Conservation (phyloP, 1,140 invertebrate species). For the Trissolcus basalis region DNA sequence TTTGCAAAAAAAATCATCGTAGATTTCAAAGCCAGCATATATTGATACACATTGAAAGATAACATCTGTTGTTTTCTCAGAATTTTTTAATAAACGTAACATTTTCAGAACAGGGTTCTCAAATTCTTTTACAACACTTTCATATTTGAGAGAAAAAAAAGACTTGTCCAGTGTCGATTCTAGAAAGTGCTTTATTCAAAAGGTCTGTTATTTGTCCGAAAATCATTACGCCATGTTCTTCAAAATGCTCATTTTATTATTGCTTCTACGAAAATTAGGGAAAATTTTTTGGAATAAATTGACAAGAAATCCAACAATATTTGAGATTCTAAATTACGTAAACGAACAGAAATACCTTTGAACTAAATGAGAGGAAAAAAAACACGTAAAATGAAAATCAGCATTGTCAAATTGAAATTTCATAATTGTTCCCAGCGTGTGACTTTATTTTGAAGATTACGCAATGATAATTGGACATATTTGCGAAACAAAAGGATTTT, state of each 20-base stretch:
- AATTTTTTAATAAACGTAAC: constrained; percentile 21
- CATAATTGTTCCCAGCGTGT: no score
- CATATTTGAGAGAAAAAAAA: constrained; percentile 16
- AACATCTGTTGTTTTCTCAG: constrained; percentile 18
- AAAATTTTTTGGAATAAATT: no score
- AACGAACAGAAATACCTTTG: no score
- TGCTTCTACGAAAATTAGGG: not conserved
- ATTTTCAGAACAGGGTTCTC: constrained; percentile 12
- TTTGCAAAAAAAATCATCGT: not conserved
- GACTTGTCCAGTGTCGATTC: constrained; percentile 12
- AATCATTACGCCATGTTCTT: constrained; percentile 9
- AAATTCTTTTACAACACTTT: constrained; percentile 26
- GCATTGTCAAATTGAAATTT: no score
- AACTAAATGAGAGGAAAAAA: no score
- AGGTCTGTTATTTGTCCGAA: constrained; percentile 9
- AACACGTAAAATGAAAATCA: no score
- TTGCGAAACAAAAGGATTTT: no score
- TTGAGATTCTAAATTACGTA: no score
- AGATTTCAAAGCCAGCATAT: not conserved
- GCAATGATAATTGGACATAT: not conserved
- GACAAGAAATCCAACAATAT: no score
- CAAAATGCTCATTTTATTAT: not conserved
- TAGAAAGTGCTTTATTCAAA: constrained; percentile 33
- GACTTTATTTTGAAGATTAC: not conserved
- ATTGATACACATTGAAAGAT: not conserved